Conservation (phyloP, 2,113 vertebrate genomes). For the Indri indri region DNA sequence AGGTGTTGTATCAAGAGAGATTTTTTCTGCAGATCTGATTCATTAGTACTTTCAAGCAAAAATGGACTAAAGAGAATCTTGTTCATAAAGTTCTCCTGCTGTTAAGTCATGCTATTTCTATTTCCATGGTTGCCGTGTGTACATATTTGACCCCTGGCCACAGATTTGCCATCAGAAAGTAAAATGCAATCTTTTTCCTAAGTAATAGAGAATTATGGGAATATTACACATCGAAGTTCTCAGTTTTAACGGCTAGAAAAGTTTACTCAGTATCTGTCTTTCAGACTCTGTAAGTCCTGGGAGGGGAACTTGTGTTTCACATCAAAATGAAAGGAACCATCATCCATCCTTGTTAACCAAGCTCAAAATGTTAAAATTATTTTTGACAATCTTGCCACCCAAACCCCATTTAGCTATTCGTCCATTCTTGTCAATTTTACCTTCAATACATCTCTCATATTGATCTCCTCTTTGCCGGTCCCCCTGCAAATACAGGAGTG, state of each 20-base stretch:
- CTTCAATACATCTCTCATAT: background rate
- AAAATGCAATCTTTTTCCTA: background rate
- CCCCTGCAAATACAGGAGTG: background rate
- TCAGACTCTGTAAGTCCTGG: background rate
- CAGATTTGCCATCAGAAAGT: background rate
- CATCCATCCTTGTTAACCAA: background rate
- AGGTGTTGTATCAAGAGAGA: constrained; percentile 54
- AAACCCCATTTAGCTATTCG: background rate
- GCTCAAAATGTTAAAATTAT: constrained; percentile 2
- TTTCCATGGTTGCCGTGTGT: constrained; percentile 29
- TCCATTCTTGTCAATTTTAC: background rate
- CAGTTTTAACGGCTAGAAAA: background rate
- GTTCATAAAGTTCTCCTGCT: constrained; percentile 55
- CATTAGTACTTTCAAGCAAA: constrained; percentile 76
- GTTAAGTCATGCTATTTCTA: constrained; percentile 55
- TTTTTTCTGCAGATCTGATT: constrained; percentile 71
- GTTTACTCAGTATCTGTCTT: background rate
- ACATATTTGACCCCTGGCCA: constrained; percentile 41
- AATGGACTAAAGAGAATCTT: constrained; percentile 55
- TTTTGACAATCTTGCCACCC: background rate
- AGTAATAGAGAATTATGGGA: constrained; percentile 23
- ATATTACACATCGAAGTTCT: background rate
- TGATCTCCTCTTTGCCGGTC: background rate
- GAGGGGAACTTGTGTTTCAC: background rate
- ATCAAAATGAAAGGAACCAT: background rate